Percentiles rank a stretch among this genome's conserved stretches.
These are phyloP conservation scores for Chloropsis hardwickii DNA, from an alignment of 2,113 vertebrate species.

Conservation along the genomic window DNA sequence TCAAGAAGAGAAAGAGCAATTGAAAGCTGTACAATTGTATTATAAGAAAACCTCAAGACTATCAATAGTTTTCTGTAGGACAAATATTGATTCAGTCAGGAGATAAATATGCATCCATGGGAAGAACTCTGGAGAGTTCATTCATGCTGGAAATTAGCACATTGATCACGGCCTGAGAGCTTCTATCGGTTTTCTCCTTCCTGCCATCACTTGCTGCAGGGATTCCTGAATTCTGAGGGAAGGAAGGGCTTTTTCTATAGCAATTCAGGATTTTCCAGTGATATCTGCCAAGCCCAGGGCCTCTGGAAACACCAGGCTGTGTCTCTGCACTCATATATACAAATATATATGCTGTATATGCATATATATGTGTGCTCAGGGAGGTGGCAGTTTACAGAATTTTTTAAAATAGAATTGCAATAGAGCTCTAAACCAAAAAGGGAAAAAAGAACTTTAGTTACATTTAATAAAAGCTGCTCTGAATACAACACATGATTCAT, in stretches of 20 bases:
- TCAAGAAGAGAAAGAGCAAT: not conserved
- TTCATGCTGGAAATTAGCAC: slow-evolving; percentile 19
- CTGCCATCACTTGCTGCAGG: not conserved
- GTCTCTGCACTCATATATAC: not conserved
- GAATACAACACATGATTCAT: not conserved
- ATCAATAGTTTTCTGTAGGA: not conserved
- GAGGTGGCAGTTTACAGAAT: not conserved
- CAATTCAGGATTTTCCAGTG: not conserved
- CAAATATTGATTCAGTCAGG: not conserved
- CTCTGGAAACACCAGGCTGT: not conserved
- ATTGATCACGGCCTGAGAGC: not conserved
- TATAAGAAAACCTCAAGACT: not conserved
- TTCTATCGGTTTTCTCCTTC: not conserved
- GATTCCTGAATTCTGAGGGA: not conserved
- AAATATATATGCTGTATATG: not conserved
- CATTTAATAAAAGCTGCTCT: not conserved
- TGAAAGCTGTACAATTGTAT: not conserved
- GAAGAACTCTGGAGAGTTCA: not conserved
- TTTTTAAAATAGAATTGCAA: not conserved
- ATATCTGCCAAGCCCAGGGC: not conserved
- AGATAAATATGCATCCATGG: slow-evolving; percentile 10
- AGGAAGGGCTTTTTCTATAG: not conserved
- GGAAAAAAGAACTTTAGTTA: not conserved
- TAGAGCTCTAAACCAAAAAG: not conserved
- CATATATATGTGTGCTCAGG: not conserved